Conservation (phyloP, 1,140 invertebrate species). For the Cydia pomonella region DNA sequence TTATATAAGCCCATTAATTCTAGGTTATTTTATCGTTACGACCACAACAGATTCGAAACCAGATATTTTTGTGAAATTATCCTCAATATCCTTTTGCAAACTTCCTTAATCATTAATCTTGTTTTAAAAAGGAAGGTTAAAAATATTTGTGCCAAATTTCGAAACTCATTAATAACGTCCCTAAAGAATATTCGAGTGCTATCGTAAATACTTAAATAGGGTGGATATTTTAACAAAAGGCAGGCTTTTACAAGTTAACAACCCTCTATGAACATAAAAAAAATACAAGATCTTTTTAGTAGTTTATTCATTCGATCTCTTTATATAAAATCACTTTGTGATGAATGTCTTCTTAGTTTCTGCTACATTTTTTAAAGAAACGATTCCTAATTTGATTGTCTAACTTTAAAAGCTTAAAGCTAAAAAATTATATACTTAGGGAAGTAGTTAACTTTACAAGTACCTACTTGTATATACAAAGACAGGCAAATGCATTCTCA, state of each 20-base stretch:
- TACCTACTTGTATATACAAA: background rate
- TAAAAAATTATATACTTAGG: too few relatives aligned
- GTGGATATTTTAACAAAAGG: conserved; percentile 5
- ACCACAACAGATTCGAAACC: background rate
- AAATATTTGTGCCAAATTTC: conserved; percentile 30
- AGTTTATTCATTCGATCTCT: background rate
- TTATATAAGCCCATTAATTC: background rate
- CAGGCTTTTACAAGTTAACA: conserved; percentile 3
- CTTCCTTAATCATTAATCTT: conserved; percentile 32
- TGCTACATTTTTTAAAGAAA: too few relatives aligned
- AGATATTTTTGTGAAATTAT: conserved; percentile 13
- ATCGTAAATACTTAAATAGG: conserved; percentile 10
- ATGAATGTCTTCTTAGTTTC: background rate
- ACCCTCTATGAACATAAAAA: background rate
- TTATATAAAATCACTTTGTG: background rate
- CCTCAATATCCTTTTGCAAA: conserved; percentile 4
- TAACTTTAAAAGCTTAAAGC: too few relatives aligned
- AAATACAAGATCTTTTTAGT: background rate
- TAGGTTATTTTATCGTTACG: background rate
- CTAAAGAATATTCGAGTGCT: conserved; percentile 2
- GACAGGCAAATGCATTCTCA: background rate
- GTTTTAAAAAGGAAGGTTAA: conserved; percentile 28
- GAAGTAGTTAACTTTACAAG: too few relatives aligned
- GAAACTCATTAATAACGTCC: conserved; percentile 30
- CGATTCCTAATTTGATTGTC: too few relatives aligned